These are phyloP conservation scores for Acanthoscelides obtectus DNA, from an alignment of 2,888 invertebrate species.

Conservation along the genomic window DNA sequence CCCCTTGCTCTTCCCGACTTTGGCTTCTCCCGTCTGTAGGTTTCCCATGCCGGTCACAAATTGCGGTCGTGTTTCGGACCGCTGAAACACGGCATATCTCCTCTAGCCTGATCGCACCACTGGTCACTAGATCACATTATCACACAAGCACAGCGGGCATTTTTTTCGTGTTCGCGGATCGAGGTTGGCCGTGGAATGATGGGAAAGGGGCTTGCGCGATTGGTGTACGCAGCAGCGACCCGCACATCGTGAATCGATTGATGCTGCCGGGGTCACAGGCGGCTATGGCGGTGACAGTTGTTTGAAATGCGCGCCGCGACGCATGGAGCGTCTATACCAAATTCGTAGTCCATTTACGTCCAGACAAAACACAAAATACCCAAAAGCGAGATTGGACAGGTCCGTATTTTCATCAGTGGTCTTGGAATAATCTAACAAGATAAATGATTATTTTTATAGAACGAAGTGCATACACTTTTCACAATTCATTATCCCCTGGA, in stretches of 20 bases:
- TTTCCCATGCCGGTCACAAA: conserved; percentile 8
- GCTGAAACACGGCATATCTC: background rate
- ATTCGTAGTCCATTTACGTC: too few relatives aligned
- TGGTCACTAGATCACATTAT: background rate
- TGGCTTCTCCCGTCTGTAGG: conserved; percentile 10
- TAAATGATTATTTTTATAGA: too few relatives aligned
- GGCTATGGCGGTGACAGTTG: background rate
- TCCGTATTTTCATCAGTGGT: too few relatives aligned
- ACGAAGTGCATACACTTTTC: too few relatives aligned
- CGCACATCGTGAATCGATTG: background rate
- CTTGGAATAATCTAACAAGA: too few relatives aligned
- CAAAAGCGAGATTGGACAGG: too few relatives aligned
- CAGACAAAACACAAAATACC: too few relatives aligned
- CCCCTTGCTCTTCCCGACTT: conserved; percentile 4
- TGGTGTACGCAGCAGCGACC: background rate
- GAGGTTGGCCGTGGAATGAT: background rate
- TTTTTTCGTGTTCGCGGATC: background rate
- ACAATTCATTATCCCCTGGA: too few relatives aligned
- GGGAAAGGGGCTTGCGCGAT: background rate
- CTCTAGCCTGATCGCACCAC: background rate
- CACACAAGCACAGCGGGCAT: background rate
- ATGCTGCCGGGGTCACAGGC: background rate
- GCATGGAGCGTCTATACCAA: too few relatives aligned
- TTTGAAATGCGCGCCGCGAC: background rate
- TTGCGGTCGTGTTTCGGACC: background rate